Conservation (phyloP, 2,888 invertebrate genomes). For the Deroplatys truncata region DNA sequence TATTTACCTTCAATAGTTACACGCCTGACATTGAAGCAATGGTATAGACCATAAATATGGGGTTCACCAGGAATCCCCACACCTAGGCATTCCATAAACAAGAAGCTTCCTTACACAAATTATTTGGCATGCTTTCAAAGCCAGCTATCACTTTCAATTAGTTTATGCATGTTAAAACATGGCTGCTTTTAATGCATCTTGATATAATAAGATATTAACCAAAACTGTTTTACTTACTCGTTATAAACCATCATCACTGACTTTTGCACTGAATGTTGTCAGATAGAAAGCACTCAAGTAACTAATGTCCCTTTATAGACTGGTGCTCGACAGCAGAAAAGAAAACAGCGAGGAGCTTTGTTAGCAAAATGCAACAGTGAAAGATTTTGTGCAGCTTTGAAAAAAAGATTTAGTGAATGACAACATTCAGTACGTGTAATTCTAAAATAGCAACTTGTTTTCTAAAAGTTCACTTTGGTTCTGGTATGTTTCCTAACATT, state of each 20-base stretch:
- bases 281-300: background rate
- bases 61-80: conserved; percentile 19
- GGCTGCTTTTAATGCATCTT: conserved; percentile 9
- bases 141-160: conserved; percentile 21
- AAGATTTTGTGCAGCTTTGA: conserved; percentile 3
- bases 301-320: background rate
- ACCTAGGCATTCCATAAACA: conserved; percentile 30
- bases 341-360: background rate
- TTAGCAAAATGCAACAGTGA: conserved; percentile 4
- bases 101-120: conserved; percentile 27
- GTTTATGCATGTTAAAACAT: conserved; percentile 18
- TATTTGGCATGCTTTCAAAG: conserved; percentile 29
- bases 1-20: conserved; percentile 8
- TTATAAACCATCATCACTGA: conserved; percentile 9
- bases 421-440: conserved; percentile 27
- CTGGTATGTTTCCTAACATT: background rate
- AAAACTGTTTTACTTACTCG: conserved; percentile 15
- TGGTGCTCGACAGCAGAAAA: background rate
- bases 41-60: conserved; percentile 12
- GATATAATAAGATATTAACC: conserved; percentile 18
- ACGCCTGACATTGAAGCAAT: conserved; percentile 16
- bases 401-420: conserved; percentile 9
- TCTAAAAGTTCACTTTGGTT: background rate
- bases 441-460: background rate
- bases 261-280: conserved; percentile 30